Conservation (phyloP, 2,888 invertebrate species). For the Lathronympha strigana region DNA sequence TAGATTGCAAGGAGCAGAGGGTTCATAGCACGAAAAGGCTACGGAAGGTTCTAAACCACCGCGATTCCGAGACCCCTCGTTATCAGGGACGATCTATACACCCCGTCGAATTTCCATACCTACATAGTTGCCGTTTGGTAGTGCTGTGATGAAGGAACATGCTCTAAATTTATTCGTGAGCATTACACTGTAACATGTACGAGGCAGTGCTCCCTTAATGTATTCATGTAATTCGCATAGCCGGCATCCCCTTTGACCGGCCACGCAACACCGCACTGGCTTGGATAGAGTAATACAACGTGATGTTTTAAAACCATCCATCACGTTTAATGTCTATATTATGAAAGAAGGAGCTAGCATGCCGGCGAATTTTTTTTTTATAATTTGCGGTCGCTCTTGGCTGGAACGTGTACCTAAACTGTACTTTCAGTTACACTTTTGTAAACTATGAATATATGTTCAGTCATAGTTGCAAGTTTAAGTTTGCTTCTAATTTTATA, state of each 20-base stretch:
- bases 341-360: slow-evolving; percentile 74
- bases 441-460: too few species aligned
- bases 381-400: slow-evolving; percentile 56
- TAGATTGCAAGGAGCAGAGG: slow-evolving; percentile 24
- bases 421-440: background rate
- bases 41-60: slow-evolving; percentile 30
- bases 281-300: slow-evolving; percentile 82
- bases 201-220: slow-evolving; percentile 80
- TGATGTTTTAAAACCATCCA: slow-evolving; percentile 84
- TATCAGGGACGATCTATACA: slow-evolving; percentile 64
- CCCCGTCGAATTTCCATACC: slow-evolving; percentile 66
- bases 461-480: too few species aligned
- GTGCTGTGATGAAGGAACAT: slow-evolving; percentile 75
- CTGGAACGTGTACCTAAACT: slow-evolving; percentile 47
- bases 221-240: slow-evolving; percentile 84
- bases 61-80: slow-evolving; percentile 48
- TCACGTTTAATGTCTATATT: slow-evolving; percentile 81
- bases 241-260: slow-evolving; percentile 83
- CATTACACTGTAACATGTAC: slow-evolving; percentile 81
- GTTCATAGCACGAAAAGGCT: slow-evolving; percentile 34
- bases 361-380: slow-evolving; percentile 59
- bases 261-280: slow-evolving; percentile 82
- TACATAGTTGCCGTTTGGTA: slow-evolving; percentile 70
- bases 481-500: background rate
- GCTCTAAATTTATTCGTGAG: slow-evolving; percentile 81